Evolutionary conservation across 1,140 invertebrate species (phyloP).

Genomic region (Zaprionus nigranus): DNA sequence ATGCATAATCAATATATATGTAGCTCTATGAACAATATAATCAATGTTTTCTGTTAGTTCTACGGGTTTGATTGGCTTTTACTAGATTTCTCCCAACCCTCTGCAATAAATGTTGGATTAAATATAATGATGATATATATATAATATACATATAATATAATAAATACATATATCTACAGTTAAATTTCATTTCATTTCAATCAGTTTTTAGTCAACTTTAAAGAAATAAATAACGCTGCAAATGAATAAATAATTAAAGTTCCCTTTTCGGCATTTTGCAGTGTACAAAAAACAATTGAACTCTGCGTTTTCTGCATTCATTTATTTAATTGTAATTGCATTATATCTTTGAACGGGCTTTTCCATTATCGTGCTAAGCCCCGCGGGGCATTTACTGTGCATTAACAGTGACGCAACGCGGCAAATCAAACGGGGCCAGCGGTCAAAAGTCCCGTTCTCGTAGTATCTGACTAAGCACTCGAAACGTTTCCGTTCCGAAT

Average conservation of each 20-base stretch:
- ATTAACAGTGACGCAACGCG: conserved; percentile 32
- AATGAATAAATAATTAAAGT: background rate
- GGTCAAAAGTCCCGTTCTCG: conserved; percentile 17
- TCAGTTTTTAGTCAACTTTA: too few species aligned
- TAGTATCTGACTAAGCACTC: conserved; percentile 41
- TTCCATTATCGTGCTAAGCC: conserved; percentile 13
- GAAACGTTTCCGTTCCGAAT: conserved; percentile 33
- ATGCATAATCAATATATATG: too few species aligned
- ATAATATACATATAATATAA: too few species aligned
- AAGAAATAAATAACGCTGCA: too few species aligned
- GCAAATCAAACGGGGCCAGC: conserved; percentile 15
- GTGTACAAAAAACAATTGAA: conserved; percentile 1
- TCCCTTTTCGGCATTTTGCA: background rate
- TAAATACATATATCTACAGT: too few species aligned
- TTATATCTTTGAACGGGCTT: conserved; percentile 33
- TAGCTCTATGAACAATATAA: too few species aligned
- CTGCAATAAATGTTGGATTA: too few species aligned
- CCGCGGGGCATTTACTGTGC: background rate
- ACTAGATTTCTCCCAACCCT: too few species aligned
- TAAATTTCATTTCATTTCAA: too few species aligned
- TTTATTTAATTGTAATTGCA: conserved; percentile 34
- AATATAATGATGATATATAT: too few species aligned
- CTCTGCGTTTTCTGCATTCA: conserved; percentile 10
- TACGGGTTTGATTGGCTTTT: too few species aligned
- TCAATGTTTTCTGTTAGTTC: too few species aligned